Percentiles rank a stretch among this genome's conserved stretches.
phyloP scores from a whole-genome alignment of 2,113 vertebrate species.

The Hucho hucho region DNA sequence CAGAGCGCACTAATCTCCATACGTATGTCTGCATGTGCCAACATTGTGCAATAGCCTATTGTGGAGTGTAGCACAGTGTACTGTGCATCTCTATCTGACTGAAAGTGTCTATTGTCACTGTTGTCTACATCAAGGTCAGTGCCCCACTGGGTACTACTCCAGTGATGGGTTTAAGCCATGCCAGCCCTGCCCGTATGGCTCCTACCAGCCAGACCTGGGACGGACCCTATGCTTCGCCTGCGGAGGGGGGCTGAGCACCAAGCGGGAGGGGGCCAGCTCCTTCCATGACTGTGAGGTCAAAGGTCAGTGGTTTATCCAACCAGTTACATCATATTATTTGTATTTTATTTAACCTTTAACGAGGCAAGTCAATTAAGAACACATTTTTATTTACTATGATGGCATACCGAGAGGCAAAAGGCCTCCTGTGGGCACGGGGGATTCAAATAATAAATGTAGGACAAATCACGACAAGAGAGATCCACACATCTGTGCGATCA shows the following conservation, averaged over 20 bases:
- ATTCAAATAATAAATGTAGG: no score
- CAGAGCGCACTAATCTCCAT: not conserved
- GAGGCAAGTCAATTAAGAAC: not conserved
- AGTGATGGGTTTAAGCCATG: constrained; percentile 92
- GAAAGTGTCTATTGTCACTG: not conserved
- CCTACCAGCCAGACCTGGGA: constrained; percentile 90
- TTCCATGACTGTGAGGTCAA: constrained; percentile 97
- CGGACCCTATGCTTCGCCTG: constrained; percentile 91
- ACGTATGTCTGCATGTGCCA: not conserved
- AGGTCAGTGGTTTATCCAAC: constrained; percentile 68
- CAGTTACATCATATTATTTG: not conserved
- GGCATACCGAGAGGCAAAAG: no score
- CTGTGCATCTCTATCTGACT: not conserved
- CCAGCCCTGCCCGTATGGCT: constrained; percentile 84
- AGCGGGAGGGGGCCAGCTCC: constrained; percentile 87
- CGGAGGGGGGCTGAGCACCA: constrained; percentile 90
- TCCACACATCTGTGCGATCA: not conserved
- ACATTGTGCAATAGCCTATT: not conserved
- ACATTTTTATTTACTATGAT: not conserved
- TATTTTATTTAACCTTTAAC: not conserved
- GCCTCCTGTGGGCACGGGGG: no score
- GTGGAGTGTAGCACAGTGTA: no score
- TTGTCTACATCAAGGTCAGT: constrained; percentile 80
- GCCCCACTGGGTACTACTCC: constrained; percentile 86
- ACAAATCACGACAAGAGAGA: no score